phyloP scores from a whole-genome alignment of 2,888 invertebrate genomes.

The Philopedon plagiatum region DNA sequence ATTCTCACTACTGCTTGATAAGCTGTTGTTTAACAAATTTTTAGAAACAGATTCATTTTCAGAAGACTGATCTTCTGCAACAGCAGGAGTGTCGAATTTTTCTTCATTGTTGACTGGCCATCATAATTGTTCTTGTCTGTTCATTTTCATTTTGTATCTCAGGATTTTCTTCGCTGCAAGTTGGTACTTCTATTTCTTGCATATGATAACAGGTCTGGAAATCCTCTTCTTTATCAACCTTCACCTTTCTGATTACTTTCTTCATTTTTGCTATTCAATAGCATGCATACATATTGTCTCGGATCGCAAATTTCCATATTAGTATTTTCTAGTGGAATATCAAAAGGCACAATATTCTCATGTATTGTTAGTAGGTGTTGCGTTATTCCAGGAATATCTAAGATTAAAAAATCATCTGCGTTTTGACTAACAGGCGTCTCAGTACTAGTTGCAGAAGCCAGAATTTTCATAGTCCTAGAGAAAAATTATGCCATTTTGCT shows the following conservation, averaged over 20 bases:
- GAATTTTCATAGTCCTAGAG: not conserved
- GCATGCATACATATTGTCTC: too few relatives aligned
- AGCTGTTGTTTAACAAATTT: not conserved
- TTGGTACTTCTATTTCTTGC: not conserved
- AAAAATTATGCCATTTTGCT: not conserved
- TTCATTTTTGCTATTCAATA: too few relatives aligned
- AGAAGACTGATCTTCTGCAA: not conserved
- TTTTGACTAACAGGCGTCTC: not conserved
- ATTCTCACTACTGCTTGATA: too few relatives aligned
- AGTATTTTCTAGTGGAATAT: too few relatives aligned
- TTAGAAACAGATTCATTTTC: not conserved
- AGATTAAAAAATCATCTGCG: not conserved
- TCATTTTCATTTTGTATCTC: not conserved
- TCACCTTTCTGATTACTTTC: too few relatives aligned
- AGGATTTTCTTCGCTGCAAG: too few relatives aligned
- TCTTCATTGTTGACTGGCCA: not conserved
- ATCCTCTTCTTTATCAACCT: not conserved
- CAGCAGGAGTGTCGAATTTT: not conserved
- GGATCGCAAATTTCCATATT: not conserved
- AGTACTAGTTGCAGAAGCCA: not conserved
- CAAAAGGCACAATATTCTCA: too few relatives aligned
- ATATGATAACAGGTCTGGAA: not conserved
- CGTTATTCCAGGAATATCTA: not conserved
- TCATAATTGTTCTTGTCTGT: not conserved
- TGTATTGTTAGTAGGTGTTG: not conserved